Percentiles rank a stretch among this genome's conserved stretches.
Evolutionary conservation across 2,113 vertebrate genomes (phyloP).

Genomic region (Antigone vipio): DNA sequence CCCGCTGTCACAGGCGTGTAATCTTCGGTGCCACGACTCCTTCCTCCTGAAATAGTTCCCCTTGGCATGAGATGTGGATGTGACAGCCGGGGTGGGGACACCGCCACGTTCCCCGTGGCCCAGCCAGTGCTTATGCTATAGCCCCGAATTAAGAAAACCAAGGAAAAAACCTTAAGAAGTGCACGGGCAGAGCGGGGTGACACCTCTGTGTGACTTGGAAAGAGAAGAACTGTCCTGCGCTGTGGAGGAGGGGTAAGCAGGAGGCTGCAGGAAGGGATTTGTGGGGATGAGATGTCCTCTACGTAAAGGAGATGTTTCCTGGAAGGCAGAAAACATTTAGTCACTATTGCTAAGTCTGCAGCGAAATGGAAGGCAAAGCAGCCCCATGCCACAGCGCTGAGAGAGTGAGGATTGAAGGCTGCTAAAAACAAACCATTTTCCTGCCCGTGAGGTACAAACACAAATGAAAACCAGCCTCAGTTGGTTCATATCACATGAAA

Average conservation of each 20-base stretch:
- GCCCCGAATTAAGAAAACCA: background rate
- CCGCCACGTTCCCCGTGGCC: fast-evolving
- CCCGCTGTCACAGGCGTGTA: background rate
- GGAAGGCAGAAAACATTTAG: background rate
- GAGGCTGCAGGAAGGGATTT: background rate
- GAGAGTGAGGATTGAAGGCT: background rate
- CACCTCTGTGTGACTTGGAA: background rate
- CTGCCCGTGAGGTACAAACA: background rate
- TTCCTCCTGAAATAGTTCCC: background rate
- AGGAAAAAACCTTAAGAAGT: background rate
- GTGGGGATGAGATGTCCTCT: background rate
- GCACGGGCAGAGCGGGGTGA: background rate
- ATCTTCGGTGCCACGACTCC: fast-evolving
- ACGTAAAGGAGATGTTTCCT: background rate
- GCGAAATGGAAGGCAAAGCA: background rate
- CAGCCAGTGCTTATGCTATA: background rate
- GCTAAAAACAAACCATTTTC: background rate
- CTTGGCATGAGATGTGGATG: background rate
- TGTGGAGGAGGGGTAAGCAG: background rate
- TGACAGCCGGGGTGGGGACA: background rate
- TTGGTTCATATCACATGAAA: background rate
- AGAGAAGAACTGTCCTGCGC: background rate
- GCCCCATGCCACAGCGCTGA: background rate
- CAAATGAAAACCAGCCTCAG: background rate
- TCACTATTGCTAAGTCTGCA: background rate